Base-by-base conservation (phyloP, 2,888 invertebrate genomes). In the Neria commutata region DNA sequence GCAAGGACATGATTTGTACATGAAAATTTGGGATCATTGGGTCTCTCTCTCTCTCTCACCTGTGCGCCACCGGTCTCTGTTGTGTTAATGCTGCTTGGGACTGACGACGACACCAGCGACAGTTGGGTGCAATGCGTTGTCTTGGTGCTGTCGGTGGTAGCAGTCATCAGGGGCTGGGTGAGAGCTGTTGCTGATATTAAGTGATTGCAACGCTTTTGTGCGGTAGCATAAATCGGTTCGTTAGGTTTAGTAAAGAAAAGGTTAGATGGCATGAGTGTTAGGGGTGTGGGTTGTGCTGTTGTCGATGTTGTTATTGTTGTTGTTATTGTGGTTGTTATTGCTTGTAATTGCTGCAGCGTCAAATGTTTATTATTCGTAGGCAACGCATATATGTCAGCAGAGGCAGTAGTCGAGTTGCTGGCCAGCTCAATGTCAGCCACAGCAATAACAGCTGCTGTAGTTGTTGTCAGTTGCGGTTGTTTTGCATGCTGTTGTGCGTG, bases 191-290 rank as follows among this genome's bases (percentile, higher is more conserved):
- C 75, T 60, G 76, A 70, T 54, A 67, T 72, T 68, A 78, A 72
- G 63, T 68, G 75, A 62, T 71, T 70, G 64, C 73, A 69, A 66
- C 68, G 62, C 64, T 78, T 80, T 75, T 80, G 78, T 74, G 81
- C 79, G 68, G 75, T 79, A 37, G 80, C 79, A 67, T 80, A 81
- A 66, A 81, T 71, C 50, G 80, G 80, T 65, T 79, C 76, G 58
- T 61, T 68, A 49, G 64, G 63, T 65, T 66, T 66, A 56, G 66
- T 65, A 57, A 64, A 58, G 56, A 64, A 62, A 61, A 61, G 61
- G 56, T 64, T 65, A 56, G 68, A 60, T 56, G 62, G 8, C 53
- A 37, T 6, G 52, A 51, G n/a, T 26, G 56, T 46, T 24, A 48
- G n/a, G 48, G 47, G 29, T 51, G 55, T 19, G 51, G 54, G 45